Percentiles rank a stretch among this genome's conserved stretches.
phyloP scores from a whole-genome alignment of 2,113 vertebrate genomes.

The Etia nguti region DNA sequence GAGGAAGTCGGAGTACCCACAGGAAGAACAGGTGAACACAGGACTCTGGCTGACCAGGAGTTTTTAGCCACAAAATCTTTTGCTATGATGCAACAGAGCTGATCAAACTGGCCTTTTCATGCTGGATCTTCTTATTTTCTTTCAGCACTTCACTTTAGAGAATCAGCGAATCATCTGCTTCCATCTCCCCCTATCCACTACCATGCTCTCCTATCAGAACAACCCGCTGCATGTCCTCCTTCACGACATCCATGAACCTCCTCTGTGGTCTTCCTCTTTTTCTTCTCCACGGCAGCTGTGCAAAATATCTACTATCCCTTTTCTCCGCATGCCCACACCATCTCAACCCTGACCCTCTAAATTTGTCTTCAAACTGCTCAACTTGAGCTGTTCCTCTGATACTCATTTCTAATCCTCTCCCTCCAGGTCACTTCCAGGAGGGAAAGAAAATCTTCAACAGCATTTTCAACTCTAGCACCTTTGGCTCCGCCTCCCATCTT shows the following conservation, averaged over 20 bases:
- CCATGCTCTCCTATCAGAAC: neutral
- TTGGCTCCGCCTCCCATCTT: rapidly evolving
- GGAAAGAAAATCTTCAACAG: neutral
- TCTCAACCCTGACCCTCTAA: neutral
- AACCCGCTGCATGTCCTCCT: neutral
- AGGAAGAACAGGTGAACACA: neutral
- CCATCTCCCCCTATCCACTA: neutral
- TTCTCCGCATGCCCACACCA: neutral
- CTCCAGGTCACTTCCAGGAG: neutral
- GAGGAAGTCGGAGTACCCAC: rapidly evolving
- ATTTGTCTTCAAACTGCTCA: neutral
- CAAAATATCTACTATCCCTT: neutral
- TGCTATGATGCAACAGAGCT: neutral
- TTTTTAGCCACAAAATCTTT: neutral
- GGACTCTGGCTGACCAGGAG: rapidly evolving
- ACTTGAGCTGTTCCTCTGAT: neutral
- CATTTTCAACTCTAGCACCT: neutral
- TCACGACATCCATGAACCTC: neutral
- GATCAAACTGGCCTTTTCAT: neutral
- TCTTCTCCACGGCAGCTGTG: neutral
- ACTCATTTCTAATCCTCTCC: neutral
- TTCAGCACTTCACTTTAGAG: rapidly evolving
- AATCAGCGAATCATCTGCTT: neutral
- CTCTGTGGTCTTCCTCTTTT: neutral
- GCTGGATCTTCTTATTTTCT: neutral